phyloP scores from a whole-genome alignment of 2,888 invertebrate genomes.

The Perizoma affinitatum region DNA sequence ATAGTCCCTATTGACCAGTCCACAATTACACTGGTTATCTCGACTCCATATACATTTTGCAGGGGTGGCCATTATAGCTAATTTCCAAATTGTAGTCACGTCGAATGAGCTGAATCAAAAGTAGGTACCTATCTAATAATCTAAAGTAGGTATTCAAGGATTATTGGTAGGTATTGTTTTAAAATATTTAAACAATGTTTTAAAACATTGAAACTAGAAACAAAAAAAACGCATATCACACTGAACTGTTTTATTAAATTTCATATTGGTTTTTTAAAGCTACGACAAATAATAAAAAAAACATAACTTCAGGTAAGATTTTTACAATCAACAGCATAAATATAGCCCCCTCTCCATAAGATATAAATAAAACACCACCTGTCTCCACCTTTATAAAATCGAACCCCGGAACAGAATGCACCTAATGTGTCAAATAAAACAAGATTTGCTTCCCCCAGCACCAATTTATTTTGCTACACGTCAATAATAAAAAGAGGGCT shows the following conservation, averaged over 20 bases:
- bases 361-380: conserved; percentile 30
- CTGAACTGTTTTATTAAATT: no score
- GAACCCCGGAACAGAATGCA: conserved; percentile 35
- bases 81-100: conserved; percentile 48
- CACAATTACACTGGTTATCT: conserved; percentile 53
- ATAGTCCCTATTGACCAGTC: conserved; percentile 39
- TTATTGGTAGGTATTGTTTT: no score
- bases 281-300: background rate
- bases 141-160: conserved; percentile 3
- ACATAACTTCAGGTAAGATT: background rate
- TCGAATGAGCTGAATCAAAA: conserved; percentile 35
- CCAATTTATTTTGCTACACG: conserved; percentile 76
- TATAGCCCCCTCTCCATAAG: conserved; percentile 17
- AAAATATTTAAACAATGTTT: no score
- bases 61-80: conserved; percentile 51
- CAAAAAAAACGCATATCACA: background rate
- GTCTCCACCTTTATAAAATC: conserved; percentile 37
- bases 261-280: no score
- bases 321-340: conserved; percentile 16
- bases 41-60: conserved; percentile 57
- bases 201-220: no score
- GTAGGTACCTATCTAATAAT: conserved; percentile 31
- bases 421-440: conserved; percentile 70
- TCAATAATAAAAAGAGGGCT: conserved; percentile 72
- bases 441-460: conserved; percentile 64